Conservation (phyloP, 2,888 invertebrate species). For the Sthenelais limicola region DNA sequence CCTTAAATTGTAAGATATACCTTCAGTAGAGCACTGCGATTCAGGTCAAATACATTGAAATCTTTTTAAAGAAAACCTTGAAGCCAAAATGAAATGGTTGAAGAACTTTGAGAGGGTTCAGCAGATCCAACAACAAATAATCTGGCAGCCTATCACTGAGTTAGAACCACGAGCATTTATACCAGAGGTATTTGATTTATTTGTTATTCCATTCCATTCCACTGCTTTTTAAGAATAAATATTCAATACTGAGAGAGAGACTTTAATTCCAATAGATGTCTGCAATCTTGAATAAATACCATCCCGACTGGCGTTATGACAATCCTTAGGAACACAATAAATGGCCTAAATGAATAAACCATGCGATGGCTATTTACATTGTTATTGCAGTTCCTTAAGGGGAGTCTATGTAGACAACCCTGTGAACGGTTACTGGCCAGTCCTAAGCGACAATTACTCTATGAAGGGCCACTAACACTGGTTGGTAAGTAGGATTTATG, state of each 20-base stretch:
- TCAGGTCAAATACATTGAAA: no score
- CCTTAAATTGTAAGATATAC: no score
- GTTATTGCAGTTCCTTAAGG: constrained; percentile 76
- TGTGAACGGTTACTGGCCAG: constrained; percentile 77
- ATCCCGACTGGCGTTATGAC: no score
- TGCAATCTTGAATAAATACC: no score
- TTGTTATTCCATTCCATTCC: no score
- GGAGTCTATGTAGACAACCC: constrained; percentile 76
- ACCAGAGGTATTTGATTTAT: constrained; percentile 76
- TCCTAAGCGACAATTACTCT: constrained; percentile 73
- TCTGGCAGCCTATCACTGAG: constrained; percentile 78
- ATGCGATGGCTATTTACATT: no score
- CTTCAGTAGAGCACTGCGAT: no score
- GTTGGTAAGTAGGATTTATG: constrained; percentile 73
- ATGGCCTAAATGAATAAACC: no score
- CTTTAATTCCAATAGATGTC: no score
- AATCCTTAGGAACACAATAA: no score
- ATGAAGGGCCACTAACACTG: constrained; percentile 75
- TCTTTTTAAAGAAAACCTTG: constrained; percentile 75
- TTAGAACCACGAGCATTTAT: constrained; percentile 77
- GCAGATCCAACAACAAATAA: constrained; percentile 77
- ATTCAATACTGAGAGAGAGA: no score
- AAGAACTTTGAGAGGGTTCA: constrained; percentile 79
- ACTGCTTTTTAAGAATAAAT: no score
- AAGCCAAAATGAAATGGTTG: constrained; percentile 79